These are phyloP conservation scores for Leptonema lineaticorne DNA, from an alignment of 1,140 invertebrate species.

Conservation along the genomic window DNA sequence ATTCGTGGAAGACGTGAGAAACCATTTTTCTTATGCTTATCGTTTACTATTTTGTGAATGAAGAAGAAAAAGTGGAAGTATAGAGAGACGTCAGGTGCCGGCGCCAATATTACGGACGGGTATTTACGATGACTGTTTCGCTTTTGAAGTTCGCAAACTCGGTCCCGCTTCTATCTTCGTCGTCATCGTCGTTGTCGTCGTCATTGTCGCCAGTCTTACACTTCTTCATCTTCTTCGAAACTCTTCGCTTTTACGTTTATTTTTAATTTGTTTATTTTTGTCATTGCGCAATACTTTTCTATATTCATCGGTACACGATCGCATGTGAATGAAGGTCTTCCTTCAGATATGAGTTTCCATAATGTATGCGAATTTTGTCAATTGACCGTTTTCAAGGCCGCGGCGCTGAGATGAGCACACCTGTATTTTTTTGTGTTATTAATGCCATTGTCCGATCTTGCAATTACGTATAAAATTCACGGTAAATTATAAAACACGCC, in stretches of 20 bases:
- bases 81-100: slow-evolving; percentile 20
- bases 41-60: slow-evolving; percentile 42
- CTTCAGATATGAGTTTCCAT: not conserved
- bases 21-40: slow-evolving; percentile 10
- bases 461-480: not conserved
- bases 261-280: not conserved
- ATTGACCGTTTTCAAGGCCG: slow-evolving; percentile 5
- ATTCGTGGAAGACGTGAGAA: slow-evolving; percentile 32
- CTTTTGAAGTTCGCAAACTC: too few relatives aligned
- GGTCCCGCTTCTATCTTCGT: too few relatives aligned
- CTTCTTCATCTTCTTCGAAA: too few relatives aligned
- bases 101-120: slow-evolving; percentile 12
- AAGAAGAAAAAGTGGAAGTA: slow-evolving; percentile 33
- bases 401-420: not conserved
- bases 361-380: slow-evolving; percentile 1
- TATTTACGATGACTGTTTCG: slow-evolving; percentile 25
- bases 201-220: too few relatives aligned
- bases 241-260: not conserved
- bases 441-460: too few relatives aligned
- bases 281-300: not conserved
- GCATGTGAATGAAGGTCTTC: not conserved
- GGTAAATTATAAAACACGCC: too few relatives aligned
- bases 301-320: too few relatives aligned
- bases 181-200: too few relatives aligned
- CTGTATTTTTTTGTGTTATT: not conserved